Conservation (phyloP, 2,113 vertebrate species). For the Rhodinocichla rosea region DNA sequence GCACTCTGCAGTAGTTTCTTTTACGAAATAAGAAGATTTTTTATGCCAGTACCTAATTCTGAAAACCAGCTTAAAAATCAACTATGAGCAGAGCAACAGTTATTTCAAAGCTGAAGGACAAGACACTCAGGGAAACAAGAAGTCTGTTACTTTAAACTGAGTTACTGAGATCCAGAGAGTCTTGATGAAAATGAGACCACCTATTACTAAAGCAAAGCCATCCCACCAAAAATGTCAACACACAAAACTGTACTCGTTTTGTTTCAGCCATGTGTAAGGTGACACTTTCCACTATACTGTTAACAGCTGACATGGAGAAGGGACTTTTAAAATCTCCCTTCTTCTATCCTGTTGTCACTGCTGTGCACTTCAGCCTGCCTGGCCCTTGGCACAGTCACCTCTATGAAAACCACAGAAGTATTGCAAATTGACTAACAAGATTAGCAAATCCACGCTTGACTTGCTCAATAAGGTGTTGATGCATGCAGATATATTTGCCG, state of each 20-base stretch:
- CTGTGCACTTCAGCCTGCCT: background rate
- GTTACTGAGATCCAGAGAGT: background rate
- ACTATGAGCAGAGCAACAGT: background rate
- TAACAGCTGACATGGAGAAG: background rate
- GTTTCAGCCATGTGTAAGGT: accelerated
- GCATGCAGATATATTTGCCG: constrained; percentile 38
- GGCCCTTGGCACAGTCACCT: background rate
- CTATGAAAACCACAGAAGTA: constrained; percentile 4
- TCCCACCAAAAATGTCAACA: background rate
- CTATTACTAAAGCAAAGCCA: background rate
- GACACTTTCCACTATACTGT: background rate
- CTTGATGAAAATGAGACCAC: background rate
- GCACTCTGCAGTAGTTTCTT: background rate
- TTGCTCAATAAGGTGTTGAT: constrained; percentile 46
- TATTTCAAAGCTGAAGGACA: background rate
- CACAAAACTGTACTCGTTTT: background rate
- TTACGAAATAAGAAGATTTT: background rate
- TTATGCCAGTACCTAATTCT: background rate
- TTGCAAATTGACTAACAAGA: constrained; percentile 43
- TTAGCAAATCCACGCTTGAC: background rate
- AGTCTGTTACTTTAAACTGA: background rate
- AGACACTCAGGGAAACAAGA: background rate
- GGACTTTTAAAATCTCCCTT: background rate
- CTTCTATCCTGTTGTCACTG: background rate
- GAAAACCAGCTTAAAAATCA: background rate